Base-by-base conservation (phyloP, 53 echinoderm and acorn worm species). In the Holothuria leucospilota region DNA sequence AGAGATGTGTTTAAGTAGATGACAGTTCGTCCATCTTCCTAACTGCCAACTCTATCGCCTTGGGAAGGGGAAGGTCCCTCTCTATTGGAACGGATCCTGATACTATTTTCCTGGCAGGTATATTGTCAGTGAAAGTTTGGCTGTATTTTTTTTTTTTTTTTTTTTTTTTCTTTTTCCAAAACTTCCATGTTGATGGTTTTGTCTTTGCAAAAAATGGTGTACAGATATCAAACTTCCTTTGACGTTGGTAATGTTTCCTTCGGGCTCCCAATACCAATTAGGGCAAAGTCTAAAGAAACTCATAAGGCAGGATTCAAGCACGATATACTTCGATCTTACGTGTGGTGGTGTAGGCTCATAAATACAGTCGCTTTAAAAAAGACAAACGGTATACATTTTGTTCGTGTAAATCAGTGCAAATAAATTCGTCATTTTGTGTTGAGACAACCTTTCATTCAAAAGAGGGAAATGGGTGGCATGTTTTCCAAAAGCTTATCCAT, bases 101-200 rank as follows among this genome's bases (percentile, higher is more conserved):
- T 28, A 68, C 8, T 29, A 68, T 68, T 68, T 89, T 89, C 0
- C 89, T 84, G 20, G 89, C 89, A 60, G 72, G 89, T 6, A 46
- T 34, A 27, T 68, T 29, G 34, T 68, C 69, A 0, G 34, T 29
- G 28, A 68, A 68, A 26, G 69, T 89, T 73, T 69, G 69, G 38
- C 68, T 69, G 20, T 28, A 28, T 82, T 69, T 68, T 20, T 68
- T 53, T 13, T 58, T 18, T 14, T 11, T 59, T n/a, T n/a, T n/a
- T n/a, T n/a, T n/a, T n/a, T n/a, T n/a, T n/a, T n/a, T n/a, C n/a
- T n/a, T n/a, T n/a, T n/a, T n/a, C n/a, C n/a, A n/a, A 40, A 69
- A 68, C 4, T 28, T 20, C 21, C 81, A 88, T 6, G 24, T 13
- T n/a, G 4, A 4, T 18, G 81, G 81, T n/a, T 15, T 81, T 0